phyloP scores from a whole-genome alignment of 2,888 invertebrate species.

The Thymelicus acteon region DNA sequence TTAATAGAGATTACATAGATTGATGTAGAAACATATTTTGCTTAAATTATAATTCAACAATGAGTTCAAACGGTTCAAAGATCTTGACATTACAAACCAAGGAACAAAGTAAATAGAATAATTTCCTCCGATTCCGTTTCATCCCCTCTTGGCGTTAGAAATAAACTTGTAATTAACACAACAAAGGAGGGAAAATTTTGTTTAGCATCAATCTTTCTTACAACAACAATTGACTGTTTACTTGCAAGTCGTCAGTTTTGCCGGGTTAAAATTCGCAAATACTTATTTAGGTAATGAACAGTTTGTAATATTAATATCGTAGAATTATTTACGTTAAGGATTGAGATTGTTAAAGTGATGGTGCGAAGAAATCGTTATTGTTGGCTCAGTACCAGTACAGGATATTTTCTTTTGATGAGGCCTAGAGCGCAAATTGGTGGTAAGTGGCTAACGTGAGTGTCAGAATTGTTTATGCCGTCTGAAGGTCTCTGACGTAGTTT shows the following conservation, averaged over 20 bases:
- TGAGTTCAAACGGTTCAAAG: constrained; percentile 42
- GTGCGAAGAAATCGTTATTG: too few species aligned
- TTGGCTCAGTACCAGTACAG: too few species aligned
- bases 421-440: too few species aligned
- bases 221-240: constrained; percentile 18
- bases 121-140: constrained; percentile 27
- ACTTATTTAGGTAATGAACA: background rate
- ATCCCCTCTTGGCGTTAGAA: constrained; percentile 42
- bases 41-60: background rate
- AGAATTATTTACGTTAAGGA: too few species aligned
- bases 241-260: constrained; percentile 1
- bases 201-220: constrained; percentile 24
- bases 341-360: too few species aligned
- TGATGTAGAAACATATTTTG: too few species aligned
- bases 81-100: constrained; percentile 15
- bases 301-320: too few species aligned
- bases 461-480: too few species aligned
- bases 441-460: too few species aligned
- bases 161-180: constrained; percentile 45
- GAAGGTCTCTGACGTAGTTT: too few species aligned
- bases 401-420: too few species aligned
- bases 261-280: background rate
- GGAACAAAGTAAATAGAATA: constrained; percentile 11
- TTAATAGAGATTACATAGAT: too few species aligned
- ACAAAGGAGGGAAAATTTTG: constrained; percentile 23